Conservation (phyloP, 2,888 invertebrate species). For the Dasypolia templi region DNA sequence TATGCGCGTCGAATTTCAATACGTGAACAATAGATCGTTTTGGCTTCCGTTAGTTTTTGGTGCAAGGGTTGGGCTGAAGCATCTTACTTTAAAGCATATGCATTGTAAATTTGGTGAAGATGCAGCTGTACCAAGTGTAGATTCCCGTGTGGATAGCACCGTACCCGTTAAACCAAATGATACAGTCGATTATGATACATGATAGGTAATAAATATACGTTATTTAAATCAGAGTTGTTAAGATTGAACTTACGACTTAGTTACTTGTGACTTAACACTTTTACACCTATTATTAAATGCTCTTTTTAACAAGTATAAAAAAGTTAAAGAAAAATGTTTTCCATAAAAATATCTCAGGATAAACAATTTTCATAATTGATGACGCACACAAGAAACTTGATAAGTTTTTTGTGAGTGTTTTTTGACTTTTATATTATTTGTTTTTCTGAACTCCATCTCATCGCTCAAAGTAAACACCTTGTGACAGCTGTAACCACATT, state of each 20-base stretch:
- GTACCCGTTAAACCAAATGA: neutral
- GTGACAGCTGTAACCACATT: slow-evolving; percentile 59
- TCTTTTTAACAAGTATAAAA: neutral
- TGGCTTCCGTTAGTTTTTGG: slow-evolving; percentile 75
- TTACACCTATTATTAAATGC: neutral
- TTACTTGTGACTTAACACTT: neutral
- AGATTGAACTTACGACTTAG: no score
- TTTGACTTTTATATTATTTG: neutral
- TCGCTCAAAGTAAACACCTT: slow-evolving; percentile 53
- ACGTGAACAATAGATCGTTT: slow-evolving; percentile 81
- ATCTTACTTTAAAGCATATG: no score
- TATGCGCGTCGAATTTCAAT: slow-evolving; percentile 73
- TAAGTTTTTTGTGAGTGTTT: neutral
- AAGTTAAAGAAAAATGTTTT: neutral
- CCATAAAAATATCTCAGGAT: neutral
- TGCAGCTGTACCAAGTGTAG: no score
- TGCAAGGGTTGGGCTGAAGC: slow-evolving; percentile 55
- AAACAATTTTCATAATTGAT: neutral
- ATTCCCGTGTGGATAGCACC: neutral
- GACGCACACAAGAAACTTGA: no score
- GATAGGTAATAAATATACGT: no score
- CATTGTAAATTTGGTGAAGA: neutral
- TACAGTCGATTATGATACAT: neutral
- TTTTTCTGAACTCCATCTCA: neutral
- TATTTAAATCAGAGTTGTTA: neutral